Evolutionary conservation across 2,888 invertebrate species (phyloP).

Genomic region (Leucania comma): DNA sequence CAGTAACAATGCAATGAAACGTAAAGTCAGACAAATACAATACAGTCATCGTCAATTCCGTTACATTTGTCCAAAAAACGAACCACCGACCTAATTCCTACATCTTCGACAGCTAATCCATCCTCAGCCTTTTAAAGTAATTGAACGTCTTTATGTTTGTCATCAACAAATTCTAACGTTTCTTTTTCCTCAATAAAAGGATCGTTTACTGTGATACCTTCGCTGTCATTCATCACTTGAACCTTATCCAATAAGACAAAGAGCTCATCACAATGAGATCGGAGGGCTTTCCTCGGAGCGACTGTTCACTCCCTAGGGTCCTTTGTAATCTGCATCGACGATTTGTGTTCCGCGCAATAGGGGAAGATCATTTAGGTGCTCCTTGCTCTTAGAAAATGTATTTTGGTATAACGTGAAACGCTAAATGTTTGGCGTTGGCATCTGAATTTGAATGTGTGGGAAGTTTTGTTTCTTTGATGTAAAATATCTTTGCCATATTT

Average conservation of each 20-base stretch:
- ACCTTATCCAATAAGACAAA: slow-evolving; percentile 71
- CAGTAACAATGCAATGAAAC: slow-evolving; percentile 4
- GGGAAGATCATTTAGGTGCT: slow-evolving; percentile 65
- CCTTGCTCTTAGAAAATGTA: slow-evolving; percentile 56
- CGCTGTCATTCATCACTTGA: slow-evolving; percentile 67
- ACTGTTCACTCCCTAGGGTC: slow-evolving; percentile 67
- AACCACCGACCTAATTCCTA: slow-evolving; percentile 56
- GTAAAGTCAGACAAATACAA: slow-evolving; percentile 43
- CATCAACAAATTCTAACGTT: slow-evolving; percentile 64
- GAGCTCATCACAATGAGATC: slow-evolving; percentile 68
- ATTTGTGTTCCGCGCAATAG: slow-evolving; percentile 69
- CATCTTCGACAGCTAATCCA: slow-evolving; percentile 62
- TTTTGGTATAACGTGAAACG: slow-evolving; percentile 56
- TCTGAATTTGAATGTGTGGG: slow-evolving; percentile 52
- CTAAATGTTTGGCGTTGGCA: slow-evolving; percentile 57
- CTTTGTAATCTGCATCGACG: slow-evolving; percentile 72
- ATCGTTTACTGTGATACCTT: slow-evolving; percentile 64
- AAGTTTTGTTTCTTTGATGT: slow-evolving; percentile 31
- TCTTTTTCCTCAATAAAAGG: slow-evolving; percentile 68
- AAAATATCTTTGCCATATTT: slow-evolving; percentile 30
- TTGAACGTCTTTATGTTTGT: slow-evolving; percentile 67
- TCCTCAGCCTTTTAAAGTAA: slow-evolving; percentile 66
- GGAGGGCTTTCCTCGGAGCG: slow-evolving; percentile 64
- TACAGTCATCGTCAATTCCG: slow-evolving; percentile 41
- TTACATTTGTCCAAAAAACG: slow-evolving; percentile 62